These are phyloP conservation scores for Botrylloides violaceus DNA, from an alignment of 23 tunicate genomes.

Conservation along the genomic window DNA sequence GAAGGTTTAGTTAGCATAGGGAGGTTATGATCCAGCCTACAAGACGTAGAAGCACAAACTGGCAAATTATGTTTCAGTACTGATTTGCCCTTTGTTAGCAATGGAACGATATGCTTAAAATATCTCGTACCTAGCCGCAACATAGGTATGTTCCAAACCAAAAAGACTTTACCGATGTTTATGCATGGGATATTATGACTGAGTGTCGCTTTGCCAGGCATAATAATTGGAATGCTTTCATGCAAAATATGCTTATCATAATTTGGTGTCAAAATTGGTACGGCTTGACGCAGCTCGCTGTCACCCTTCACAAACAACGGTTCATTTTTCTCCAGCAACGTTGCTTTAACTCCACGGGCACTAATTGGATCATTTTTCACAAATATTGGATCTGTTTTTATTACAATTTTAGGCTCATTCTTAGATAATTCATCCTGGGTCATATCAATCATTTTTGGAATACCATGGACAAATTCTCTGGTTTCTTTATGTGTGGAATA, in stretches of 20 bases:
- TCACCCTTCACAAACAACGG: not conserved
- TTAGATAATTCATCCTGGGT: not conserved
- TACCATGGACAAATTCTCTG: not conserved
- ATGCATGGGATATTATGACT: not conserved
- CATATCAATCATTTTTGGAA: constrained; percentile 2
- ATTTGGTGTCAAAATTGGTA: constrained; percentile 4
- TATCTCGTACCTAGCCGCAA: not conserved
- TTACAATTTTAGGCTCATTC: not conserved
- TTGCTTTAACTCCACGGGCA: not conserved
- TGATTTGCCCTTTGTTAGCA: not conserved
- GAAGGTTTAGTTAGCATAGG: not conserved
- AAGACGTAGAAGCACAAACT: not conserved
- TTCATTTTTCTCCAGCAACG: constrained; percentile 5
- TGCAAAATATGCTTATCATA: not conserved
- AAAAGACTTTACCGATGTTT: constrained; percentile 6
- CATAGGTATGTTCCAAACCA: constrained; percentile 7
- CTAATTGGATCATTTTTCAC: constrained; percentile 12
- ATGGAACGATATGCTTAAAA: constrained; percentile 11
- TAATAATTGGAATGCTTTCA: constrained; percentile 1
- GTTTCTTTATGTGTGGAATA: not conserved
- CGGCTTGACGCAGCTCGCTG: not conserved
- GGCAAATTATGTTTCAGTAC: constrained; percentile 16
- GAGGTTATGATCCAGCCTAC: not conserved
- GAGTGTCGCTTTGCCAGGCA: not conserved
- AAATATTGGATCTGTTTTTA: not conserved